A percentile compares a stretch with the other conserved stretches of the same genome.
Conservation (phyloP, 2,113 vertebrate species). For the Clinocottus analis region DNA sequence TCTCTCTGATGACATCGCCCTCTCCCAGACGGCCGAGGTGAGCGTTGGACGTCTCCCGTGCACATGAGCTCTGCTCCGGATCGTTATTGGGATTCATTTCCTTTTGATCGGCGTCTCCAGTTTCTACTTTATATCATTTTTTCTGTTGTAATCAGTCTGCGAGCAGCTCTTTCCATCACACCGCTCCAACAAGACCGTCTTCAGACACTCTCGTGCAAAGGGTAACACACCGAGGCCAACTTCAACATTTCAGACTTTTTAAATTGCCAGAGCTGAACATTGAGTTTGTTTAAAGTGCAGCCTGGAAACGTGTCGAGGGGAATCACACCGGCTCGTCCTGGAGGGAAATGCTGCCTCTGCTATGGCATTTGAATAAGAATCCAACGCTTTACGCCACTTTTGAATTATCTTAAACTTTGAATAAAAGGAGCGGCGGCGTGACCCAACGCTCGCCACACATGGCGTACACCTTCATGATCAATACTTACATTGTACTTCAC, state of each 20-base stretch:
- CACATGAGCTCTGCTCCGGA: slow-evolving; percentile 60
- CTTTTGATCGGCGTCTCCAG: not conserved
- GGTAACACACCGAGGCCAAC: slow-evolving; percentile 48
- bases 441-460: slow-evolving; percentile 49
- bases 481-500: slow-evolving; percentile 75
- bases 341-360: slow-evolving; percentile 70
- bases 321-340: slow-evolving; percentile 60
- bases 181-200: slow-evolving; percentile 5
- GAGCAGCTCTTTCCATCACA: not conserved
- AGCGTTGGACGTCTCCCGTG: slow-evolving; percentile 51
- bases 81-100: slow-evolving; percentile 13
- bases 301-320: slow-evolving; percentile 53
- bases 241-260: slow-evolving; percentile 59
- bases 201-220: slow-evolving; percentile 40
- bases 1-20: slow-evolving; percentile 76
- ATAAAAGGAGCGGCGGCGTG: slow-evolving; percentile 58
- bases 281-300: slow-evolving; percentile 63
- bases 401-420: slow-evolving; percentile 65
- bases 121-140: slow-evolving; percentile 1
- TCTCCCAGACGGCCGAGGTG: slow-evolving; percentile 55
- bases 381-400: slow-evolving; percentile 58
- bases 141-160: not conserved
- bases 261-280: slow-evolving; percentile 60
- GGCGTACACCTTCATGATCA: slow-evolving; percentile 68
- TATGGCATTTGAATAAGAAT: slow-evolving; percentile 75